Percentiles rank a stretch among this genome's conserved stretches.
phyloP scores from a whole-genome alignment of 2,113 vertebrate genomes.

The Megaleporinus macrocephalus region DNA sequence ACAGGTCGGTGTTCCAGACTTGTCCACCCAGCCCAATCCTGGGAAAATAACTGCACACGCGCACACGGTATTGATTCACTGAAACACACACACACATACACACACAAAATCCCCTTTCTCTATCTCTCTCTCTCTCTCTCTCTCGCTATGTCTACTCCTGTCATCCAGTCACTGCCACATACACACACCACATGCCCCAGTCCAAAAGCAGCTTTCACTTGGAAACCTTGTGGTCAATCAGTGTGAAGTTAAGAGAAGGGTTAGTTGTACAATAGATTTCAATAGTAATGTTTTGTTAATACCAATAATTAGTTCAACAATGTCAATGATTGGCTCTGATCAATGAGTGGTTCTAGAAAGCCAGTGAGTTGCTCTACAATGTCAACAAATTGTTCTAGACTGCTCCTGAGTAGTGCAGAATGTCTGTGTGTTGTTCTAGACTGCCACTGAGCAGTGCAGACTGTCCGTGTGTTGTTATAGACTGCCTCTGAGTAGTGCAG shows the following conservation, averaged over 20 bases:
- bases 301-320: too few relatives aligned
- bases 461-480: too few relatives aligned
- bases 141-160: neutral
- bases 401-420: too few relatives aligned
- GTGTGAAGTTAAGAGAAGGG: neutral
- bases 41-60: conserved; percentile 66
- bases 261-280: neutral
- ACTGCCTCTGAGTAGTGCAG: too few relatives aligned
- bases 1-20: neutral
- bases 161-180: neutral
- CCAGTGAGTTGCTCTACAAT: too few relatives aligned
- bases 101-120: conserved; percentile 51
- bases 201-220: conserved; percentile 13
- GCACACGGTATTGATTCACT: conserved; percentile 66
- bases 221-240: conserved; percentile 12
- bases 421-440: too few relatives aligned
- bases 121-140: neutral
- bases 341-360: too few relatives aligned
- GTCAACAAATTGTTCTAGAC: too few relatives aligned
- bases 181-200: conserved; percentile 14
- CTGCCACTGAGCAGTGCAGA: too few relatives aligned
- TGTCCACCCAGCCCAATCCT: conserved; percentile 72
- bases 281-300: too few relatives aligned
- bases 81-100: conserved; percentile 67
- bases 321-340: too few relatives aligned